phyloP scores from a whole-genome alignment of 1,140 invertebrate genomes.

The Papilio aristodemus region DNA sequence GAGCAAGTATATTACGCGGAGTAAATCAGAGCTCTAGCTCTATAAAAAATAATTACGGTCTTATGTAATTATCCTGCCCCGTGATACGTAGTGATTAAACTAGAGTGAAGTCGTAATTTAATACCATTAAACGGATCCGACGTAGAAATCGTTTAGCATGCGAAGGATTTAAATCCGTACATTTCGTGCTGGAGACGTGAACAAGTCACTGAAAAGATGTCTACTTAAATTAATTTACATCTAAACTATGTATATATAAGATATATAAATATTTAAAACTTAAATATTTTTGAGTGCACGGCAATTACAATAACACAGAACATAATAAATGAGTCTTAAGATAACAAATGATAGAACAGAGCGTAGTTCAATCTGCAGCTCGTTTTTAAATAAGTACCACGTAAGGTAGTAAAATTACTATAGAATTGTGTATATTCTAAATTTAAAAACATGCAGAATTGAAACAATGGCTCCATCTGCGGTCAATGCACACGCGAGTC shows the following conservation, averaged over 20 bases:
- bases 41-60: slow-evolving; percentile 17
- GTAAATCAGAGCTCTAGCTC: slow-evolving; percentile 11
- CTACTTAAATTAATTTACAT: not conserved
- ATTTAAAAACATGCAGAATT: slow-evolving; percentile 5
- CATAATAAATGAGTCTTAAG: no score
- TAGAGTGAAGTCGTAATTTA: slow-evolving; percentile 19
- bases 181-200: no score
- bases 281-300: no score
- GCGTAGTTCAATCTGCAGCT: no score
- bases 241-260: not conserved
- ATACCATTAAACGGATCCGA: slow-evolving; percentile 20
- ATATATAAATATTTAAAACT: no score
- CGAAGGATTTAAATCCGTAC: not conserved
- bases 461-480: slow-evolving; percentile 19
- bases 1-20: slow-evolving; percentile 8
- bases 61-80: slow-evolving; percentile 20
- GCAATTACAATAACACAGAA: no score
- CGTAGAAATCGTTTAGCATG: slow-evolving; percentile 19
- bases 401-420: no score
- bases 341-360: no score
- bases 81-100: slow-evolving; percentile 19
- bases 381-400: no score
- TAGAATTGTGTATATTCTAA: not conserved
- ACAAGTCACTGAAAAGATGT: not conserved
- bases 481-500: slow-evolving; percentile 28